Conservation (phyloP, 2,888 invertebrate species). For the Boloria selene region DNA sequence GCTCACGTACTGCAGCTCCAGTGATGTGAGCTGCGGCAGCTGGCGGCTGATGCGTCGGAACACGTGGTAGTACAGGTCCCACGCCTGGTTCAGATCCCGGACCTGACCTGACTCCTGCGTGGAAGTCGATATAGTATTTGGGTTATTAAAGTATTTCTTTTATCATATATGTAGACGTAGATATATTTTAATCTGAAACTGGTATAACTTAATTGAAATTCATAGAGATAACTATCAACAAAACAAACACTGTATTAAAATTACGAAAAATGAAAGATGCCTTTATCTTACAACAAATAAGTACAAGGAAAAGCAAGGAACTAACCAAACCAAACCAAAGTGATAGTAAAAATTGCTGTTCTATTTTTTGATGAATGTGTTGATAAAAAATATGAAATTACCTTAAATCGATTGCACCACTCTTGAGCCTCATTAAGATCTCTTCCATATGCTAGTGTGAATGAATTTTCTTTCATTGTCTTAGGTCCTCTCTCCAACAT, state of each 20-base stretch:
- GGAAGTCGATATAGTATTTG: background rate
- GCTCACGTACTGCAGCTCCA: conserved; percentile 97
- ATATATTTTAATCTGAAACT: too few relatives aligned
- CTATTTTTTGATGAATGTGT: too few relatives aligned
- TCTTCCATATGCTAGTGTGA: conserved; percentile 96
- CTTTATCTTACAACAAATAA: too few relatives aligned
- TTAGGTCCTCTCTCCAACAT: conserved; percentile 97
- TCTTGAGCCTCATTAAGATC: conserved; percentile 97
- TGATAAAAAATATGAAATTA: conserved; percentile 43
- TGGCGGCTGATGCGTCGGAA: conserved; percentile 98
- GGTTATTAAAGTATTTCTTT: too few relatives aligned
- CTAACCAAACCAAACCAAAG: too few relatives aligned
- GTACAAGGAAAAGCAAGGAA: too few relatives aligned
- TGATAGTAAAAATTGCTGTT: too few relatives aligned
- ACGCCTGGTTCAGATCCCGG: conserved; percentile 97
- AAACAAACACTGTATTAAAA: too few relatives aligned
- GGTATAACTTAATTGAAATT: too few relatives aligned
- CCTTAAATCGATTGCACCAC: conserved; percentile 95
- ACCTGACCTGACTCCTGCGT: conserved; percentile 89
- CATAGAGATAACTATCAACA: too few relatives aligned
- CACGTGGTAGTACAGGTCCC: conserved; percentile 99
- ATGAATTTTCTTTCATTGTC: conserved; percentile 98
- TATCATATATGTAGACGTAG: too few relatives aligned
- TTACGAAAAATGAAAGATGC: too few relatives aligned
- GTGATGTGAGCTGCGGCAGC: conserved; percentile 93